These are phyloP conservation scores for Tribolium madens DNA, from an alignment of 1,140 invertebrate genomes.

Conservation along the genomic window DNA sequence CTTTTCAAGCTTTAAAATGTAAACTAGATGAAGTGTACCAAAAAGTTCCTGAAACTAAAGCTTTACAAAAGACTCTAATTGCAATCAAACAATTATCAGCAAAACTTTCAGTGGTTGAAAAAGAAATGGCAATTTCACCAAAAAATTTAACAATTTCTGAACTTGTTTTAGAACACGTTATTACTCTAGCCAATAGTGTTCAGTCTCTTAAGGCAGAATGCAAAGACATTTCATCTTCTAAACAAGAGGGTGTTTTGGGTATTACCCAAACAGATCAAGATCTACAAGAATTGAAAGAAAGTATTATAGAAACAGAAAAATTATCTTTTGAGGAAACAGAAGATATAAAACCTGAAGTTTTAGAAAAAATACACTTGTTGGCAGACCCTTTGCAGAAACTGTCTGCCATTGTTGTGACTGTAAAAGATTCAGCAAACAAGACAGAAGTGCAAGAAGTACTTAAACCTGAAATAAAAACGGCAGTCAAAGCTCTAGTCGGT, in stretches of 20 bases:
- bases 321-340: not conserved
- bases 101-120: slow-evolving; percentile 4
- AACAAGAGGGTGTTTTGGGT: not conserved
- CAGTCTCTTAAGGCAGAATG: not conserved
- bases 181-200: not conserved
- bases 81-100: slow-evolving; percentile 28
- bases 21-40: slow-evolving; percentile 34
- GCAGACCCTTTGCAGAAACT: not conserved
- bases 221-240: not conserved
- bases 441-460: not conserved
- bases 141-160: not conserved
- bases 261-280: not conserved
- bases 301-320: slow-evolving; percentile 8
- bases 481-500: slow-evolving; percentile 3
- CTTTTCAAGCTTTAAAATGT: slow-evolving; percentile 43
- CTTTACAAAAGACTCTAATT: not conserved
- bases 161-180: slow-evolving; percentile 7
- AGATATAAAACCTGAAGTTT: not conserved
- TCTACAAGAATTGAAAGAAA: not conserved
- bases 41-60: not conserved
- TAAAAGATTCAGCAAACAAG: not conserved
- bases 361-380: not conserved
- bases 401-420: not conserved
- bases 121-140: not conserved
- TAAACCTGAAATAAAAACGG: slow-evolving; percentile 11